Base-by-base conservation (phyloP, 2,888 invertebrate genomes). In the Synergus umbraculus region DNA sequence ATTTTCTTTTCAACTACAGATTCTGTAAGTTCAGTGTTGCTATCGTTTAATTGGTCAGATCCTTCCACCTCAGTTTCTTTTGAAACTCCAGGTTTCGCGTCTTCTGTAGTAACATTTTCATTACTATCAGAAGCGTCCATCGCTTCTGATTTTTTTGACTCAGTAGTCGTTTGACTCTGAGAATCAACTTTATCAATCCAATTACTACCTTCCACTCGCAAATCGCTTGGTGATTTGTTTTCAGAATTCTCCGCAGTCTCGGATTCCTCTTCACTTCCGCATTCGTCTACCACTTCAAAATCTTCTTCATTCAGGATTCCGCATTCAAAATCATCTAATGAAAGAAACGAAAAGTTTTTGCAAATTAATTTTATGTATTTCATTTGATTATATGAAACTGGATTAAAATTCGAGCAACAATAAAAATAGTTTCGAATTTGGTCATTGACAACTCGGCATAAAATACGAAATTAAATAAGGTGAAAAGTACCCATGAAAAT, bases 251-350 rank as follows among this genome's bases (percentile, higher is more conserved):
- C 22, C 5, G 1, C 29, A 29, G 63, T 13, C 10, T 63, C 60
- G 4, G 12, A 22, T 22, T 22, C 22, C 22, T 46, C 22, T 46
- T 67, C 44, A 44, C 15, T 44, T 67, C 46, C 44, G 13, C 67
- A 67, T 46, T 22, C 49, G 54, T 54, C 37, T 37, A 37, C 15
- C n/a, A 73, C n/a, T 54, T 73, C 29, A 8, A 73, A 73, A 41
- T n/a, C 54, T 2, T 15, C 49, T 5, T 41, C 29, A 4, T 66
- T n/a, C 41, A 66, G 18, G 3, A 9, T 44, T 18, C 9, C n/a
- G 10, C 1, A 37, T 49, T 73, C 37, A 9, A 54, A 54, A 8
- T 54, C 54, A 73, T 73, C 73, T 73, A n/a, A 29, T 15, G 10
- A 41, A 41, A 37, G 7, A 66, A 1, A 41, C 54, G 18, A 67